phyloP scores from a whole-genome alignment of 2,888 invertebrate genomes.

The Chironomus tentans region DNA sequence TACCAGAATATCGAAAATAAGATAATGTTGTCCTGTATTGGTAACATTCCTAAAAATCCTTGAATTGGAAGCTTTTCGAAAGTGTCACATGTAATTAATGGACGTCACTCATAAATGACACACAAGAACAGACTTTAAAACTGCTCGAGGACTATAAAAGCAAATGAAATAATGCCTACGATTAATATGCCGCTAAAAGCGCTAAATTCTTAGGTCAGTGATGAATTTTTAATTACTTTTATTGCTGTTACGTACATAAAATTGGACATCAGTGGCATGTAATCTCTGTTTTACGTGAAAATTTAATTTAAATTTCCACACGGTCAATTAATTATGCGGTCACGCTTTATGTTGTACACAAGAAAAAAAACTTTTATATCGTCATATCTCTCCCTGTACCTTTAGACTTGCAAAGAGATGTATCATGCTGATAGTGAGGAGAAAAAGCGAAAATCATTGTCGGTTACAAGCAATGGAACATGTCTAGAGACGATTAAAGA shows the following conservation, averaged over 20 bases:
- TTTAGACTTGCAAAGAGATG: conserved; percentile 22
- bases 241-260: conserved; percentile 10
- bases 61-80: too few relatives aligned
- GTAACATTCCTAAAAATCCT: too few relatives aligned
- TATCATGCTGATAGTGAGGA: conserved; percentile 21
- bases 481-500: conserved; percentile 42
- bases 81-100: too few relatives aligned
- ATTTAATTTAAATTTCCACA: not conserved
- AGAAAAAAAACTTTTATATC: not conserved
- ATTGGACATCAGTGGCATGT: not conserved
- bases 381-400: not conserved
- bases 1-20: too few relatives aligned
- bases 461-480: conserved; percentile 33
- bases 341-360: not conserved
- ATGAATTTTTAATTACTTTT: conserved; percentile 28
- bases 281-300: not conserved
- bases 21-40: too few relatives aligned
- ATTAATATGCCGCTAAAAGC: not conserved
- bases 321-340: not conserved
- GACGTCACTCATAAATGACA: too few relatives aligned
- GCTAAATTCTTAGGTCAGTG: conserved; percentile 12
- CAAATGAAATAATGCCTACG: not conserved
- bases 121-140: too few relatives aligned
- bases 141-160: too few relatives aligned
- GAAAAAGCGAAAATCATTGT: conserved; percentile 12